Conservation (phyloP, 2,113 vertebrate genomes). For the rabbit (Oryctolagus cuniculus) region mOryCun1.1 NC_091438.1:107682501-107683000, state of each 20-base stretch:
- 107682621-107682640: background rate
- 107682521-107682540: too few species aligned
- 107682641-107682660: background rate
- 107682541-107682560: too few species aligned
- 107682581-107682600: too few species aligned
- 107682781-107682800: background rate
- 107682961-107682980: constrained; percentile 1
- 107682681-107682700: background rate
- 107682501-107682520: too few species aligned
- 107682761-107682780: background rate
- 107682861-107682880: background rate
- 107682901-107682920: background rate
- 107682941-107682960: constrained; percentile 24
- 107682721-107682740: background rate
- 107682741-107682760: constrained; percentile 14
- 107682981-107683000: background rate
- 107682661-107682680: background rate
- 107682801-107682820: constrained; percentile 6
- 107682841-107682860: constrained; percentile 6
- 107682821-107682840: constrained; percentile 44
- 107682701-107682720: background rate
- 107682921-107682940: background rate
- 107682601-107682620: background rate
- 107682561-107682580: too few species aligned
- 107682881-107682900: background rate